A percentile compares a stretch with the other conserved stretches of the same genome.
Evolutionary conservation across 2,888 invertebrate genomes (phyloP).

Genomic region (Neelides folsomi): DNA sequence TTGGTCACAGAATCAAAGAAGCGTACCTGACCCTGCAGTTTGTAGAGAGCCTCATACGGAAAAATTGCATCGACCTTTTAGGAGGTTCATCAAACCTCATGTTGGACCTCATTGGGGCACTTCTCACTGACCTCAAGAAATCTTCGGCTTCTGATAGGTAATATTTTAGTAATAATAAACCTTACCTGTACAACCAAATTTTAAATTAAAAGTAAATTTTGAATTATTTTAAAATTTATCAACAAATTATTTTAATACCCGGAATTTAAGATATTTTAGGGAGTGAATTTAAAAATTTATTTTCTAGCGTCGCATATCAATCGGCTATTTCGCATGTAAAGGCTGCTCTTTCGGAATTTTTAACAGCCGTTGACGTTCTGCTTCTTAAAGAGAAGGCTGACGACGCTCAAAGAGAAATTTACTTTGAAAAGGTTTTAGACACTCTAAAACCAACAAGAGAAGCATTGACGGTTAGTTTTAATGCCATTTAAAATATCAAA

Average conservation of each 20-base stretch:
- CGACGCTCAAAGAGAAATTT: slow-evolving; percentile 27
- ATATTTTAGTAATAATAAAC: neutral
- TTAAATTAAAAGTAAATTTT: neutral
- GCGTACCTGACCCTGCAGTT: slow-evolving; percentile 29
- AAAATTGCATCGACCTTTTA: slow-evolving; percentile 31
- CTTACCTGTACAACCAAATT: neutral
- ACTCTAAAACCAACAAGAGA: slow-evolving; percentile 30
- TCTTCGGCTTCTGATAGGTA: slow-evolving; percentile 31
- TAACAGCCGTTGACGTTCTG: slow-evolving; percentile 31
- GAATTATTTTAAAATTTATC: neutral
- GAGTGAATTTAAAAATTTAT: neutral
- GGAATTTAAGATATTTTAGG: too few relatives aligned
- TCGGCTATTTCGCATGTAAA: slow-evolving; percentile 32
- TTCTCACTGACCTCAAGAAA: slow-evolving; percentile 29
- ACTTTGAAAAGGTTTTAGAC: slow-evolving; percentile 29
- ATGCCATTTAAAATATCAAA: too few relatives aligned
- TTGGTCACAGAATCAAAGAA: slow-evolving; percentile 30
- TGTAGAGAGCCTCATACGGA: slow-evolving; percentile 32
- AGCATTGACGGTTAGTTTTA: slow-evolving; percentile 25
- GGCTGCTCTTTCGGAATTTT: slow-evolving; percentile 30
- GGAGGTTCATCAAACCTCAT: slow-evolving; percentile 32
- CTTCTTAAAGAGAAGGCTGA: slow-evolving; percentile 28
- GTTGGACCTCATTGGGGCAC: slow-evolving; percentile 32
- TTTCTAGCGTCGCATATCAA: slow-evolving; percentile 29
- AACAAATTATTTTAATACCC: too few relatives aligned